Conservation (phyloP, 2,888 invertebrate genomes). For the Latheticus oryzae region DNA sequence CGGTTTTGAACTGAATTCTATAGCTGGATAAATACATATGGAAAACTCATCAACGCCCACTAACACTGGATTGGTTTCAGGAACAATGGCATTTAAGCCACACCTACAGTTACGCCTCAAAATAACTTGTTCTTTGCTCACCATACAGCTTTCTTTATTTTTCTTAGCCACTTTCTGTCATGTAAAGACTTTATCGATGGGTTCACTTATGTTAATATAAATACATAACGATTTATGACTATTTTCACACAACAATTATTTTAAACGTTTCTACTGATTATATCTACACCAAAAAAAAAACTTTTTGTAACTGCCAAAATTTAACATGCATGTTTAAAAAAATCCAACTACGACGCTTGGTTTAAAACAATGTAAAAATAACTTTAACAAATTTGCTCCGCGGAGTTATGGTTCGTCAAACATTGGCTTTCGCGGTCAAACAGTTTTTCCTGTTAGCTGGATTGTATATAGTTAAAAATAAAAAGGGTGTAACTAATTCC, state of each 20-base stretch:
- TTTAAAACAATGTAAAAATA: constrained; percentile 18
- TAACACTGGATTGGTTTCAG: constrained; percentile 17
- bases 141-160: constrained; percentile 40
- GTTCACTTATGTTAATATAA: constrained; percentile 38
- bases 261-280: constrained; percentile 1
- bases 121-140: constrained; percentile 37
- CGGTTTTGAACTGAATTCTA: constrained; percentile 37
- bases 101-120: constrained; percentile 28
- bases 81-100: constrained; percentile 40
- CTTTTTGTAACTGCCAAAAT: constrained; percentile 10
- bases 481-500: constrained; percentile 22
- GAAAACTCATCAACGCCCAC: constrained; percentile 33
- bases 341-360: constrained; percentile 12
- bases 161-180: constrained; percentile 27
- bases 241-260: constrained; percentile 41
- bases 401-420: constrained; percentile 30
- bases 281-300: neutral
- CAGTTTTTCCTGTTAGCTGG: constrained; percentile 26
- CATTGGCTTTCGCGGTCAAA: constrained; percentile 29
- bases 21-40: constrained; percentile 35
- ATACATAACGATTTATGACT: constrained; percentile 39
- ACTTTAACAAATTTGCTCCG: constrained; percentile 21
- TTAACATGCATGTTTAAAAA: constrained; percentile 10
- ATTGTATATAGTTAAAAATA: constrained; percentile 15
- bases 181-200: constrained; percentile 38